phyloP scores from a whole-genome alignment of 1,140 invertebrate genomes.

The Parasteatoda tepidariorum region DNA sequence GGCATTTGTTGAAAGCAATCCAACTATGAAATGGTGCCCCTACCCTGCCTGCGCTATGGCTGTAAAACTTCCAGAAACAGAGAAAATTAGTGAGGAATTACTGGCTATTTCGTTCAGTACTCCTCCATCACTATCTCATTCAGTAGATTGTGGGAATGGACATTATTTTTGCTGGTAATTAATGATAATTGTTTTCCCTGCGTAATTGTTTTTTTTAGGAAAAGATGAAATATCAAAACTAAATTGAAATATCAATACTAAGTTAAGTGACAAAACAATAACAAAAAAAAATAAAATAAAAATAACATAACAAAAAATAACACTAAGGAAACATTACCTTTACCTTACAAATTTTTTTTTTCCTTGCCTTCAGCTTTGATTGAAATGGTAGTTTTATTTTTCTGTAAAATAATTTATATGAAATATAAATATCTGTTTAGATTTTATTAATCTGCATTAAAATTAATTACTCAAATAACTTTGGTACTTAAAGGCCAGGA shows the following conservation, averaged over 20 bases:
- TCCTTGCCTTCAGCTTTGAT: no score
- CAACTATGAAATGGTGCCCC: slow-evolving; percentile 81
- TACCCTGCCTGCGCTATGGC: slow-evolving; percentile 78
- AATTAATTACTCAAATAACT: no score
- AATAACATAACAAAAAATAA: background rate
- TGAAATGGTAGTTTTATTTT: no score
- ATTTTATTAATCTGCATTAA: no score
- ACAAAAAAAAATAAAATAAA: no score
- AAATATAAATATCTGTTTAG: no score
- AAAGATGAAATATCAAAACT: no score
- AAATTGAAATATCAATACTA: no score
- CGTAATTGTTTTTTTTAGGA: background rate
- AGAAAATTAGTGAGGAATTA: slow-evolving; percentile 62
- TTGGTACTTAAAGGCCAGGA: no score
- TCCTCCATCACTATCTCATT: slow-evolving; percentile 72
- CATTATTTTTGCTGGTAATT: slow-evolving; percentile 81
- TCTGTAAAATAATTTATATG: no score
- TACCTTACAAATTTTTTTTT: background rate
- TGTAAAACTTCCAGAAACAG: slow-evolving; percentile 74
- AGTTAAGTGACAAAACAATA: no score
- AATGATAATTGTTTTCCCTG: background rate
- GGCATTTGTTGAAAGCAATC: slow-evolving; percentile 81
- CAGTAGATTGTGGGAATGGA: slow-evolving; percentile 80
- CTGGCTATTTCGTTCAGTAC: slow-evolving; percentile 50
- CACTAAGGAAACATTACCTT: background rate